Evolutionary conservation across 2,113 vertebrate species (phyloP), one percentile per base, ranked within the genome.

Genomic region (Puffinus mauretanicus): DNA sequence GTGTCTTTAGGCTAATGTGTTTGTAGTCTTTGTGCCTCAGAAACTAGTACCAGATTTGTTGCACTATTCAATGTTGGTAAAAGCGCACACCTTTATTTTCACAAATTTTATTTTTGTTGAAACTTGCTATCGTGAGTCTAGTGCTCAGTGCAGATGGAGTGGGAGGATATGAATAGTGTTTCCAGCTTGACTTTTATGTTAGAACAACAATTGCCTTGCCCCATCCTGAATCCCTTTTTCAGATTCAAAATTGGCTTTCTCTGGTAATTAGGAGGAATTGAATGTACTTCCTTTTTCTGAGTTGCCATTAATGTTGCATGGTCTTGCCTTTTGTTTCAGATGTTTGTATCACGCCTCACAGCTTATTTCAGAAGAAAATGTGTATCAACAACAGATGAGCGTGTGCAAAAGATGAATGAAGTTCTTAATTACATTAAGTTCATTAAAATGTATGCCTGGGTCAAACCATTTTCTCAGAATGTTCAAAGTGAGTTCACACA

Each of bases 381-480:
- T 13, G 98, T 99, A 30, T 94, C 98, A 3, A 97, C 98, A 76
- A 99, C 99, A 8, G 99, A 99, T 86, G 97, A 98, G 52, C 99
- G 99, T n/a, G 99, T 99, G 52, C 99, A 99, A 82, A 99, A 99
- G 96, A 99, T 99, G 99, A 99, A 99, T 38, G 99, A 99, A 98
- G 98, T 99, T 89, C 98, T 99, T 62, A 99, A 98, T 91, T 99
- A 99, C 93, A 99, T 99, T 97, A 99, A 99, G 95, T 99, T 99
- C 95, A 99, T 99, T 97, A 99, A 99, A 98, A 99, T 99, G 99
- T 99, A 99, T 79, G 99, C 99, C 88, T 99, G 99, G 99, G 98
- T 99, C 85, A 99, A 99, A 96, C 98, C 99, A 1, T 99, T 99
- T 98, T 99, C 99, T 62, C 98, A 99, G 84, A 98, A 98, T 10